Evolutionary conservation across 2,888 invertebrate genomes (phyloP).

Genomic region (Plusia festucae): DNA sequence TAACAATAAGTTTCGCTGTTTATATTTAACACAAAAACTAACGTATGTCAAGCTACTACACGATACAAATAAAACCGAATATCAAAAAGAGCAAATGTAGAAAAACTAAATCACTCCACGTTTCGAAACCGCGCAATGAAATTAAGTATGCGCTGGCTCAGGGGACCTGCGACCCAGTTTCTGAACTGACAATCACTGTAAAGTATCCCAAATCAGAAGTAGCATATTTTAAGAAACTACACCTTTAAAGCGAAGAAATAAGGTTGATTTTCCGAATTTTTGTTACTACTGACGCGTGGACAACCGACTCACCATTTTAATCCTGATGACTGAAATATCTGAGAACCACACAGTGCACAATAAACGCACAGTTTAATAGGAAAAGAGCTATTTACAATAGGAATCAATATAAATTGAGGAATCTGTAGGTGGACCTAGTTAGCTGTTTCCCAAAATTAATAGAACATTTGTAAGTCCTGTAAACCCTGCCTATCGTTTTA

Average conservation of each 20-base stretch:
- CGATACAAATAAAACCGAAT: constrained; percentile 32
- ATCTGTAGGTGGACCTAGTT: no score
- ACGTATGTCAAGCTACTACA: constrained; percentile 1
- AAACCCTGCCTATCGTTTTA: no score
- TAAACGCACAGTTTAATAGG: background rate
- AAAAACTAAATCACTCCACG: constrained; percentile 50
- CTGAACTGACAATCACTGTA: constrained; percentile 61
- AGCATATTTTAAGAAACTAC: background rate
- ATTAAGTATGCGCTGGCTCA: constrained; percentile 65
- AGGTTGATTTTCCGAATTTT: background rate
- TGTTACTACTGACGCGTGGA: background rate
- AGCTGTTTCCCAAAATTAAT: no score
- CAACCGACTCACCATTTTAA: constrained; percentile 60
- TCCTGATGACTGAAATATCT: constrained; percentile 33
- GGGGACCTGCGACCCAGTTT: constrained; percentile 63
- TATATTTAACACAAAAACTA: no score
- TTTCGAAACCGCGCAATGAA: constrained; percentile 57
- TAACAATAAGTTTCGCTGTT: no score
- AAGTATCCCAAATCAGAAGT: background rate
- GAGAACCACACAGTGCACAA: no score
- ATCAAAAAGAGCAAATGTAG: constrained; percentile 31
- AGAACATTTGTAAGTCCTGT: no score
- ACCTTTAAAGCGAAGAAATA: background rate
- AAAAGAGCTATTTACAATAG: no score
- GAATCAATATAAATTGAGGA: no score